Percentiles rank a stretch among this genome's conserved stretches.
phyloP scores from a whole-genome alignment of 2,888 invertebrate species.

The Liodrosophila aerea region DNA sequence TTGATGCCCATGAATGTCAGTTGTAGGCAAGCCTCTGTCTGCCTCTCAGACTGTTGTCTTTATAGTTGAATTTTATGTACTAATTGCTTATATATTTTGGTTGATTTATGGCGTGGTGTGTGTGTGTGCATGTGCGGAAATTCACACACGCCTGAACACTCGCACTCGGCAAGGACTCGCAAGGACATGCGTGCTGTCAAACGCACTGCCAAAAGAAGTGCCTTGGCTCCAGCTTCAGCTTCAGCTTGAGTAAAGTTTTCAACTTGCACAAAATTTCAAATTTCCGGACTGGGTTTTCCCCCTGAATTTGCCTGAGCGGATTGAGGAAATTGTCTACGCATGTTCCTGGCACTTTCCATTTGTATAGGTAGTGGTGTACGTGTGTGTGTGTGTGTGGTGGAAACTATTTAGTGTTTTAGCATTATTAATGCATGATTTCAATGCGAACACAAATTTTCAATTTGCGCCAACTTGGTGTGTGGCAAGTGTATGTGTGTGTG shows the following conservation, averaged over 20 bases:
- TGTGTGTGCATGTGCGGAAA: constrained; percentile 66
- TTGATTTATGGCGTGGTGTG: constrained; percentile 33
- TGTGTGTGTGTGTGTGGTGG: constrained; percentile 23
- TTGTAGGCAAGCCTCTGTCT: constrained; percentile 1
- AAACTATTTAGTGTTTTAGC: constrained; percentile 66
- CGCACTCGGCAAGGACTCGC: constrained; percentile 14
- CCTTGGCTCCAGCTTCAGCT: too few species aligned
- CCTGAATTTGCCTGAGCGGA: constrained; percentile 23
- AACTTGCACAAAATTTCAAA: constrained; percentile 69
- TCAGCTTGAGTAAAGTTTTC: constrained; percentile 19
- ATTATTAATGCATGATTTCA: constrained; percentile 73
- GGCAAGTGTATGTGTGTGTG: too few species aligned
- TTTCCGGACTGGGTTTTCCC: constrained; percentile 55
- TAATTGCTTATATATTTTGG: constrained; percentile 59
- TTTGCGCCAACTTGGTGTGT: constrained; percentile 50
- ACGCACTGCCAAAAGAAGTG: constrained; percentile 47
- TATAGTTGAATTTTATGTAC: constrained; percentile 47
- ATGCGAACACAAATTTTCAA: constrained; percentile 69
- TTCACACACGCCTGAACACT: constrained; percentile 73
- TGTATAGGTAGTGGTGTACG: constrained; percentile 18
- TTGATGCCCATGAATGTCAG: constrained; percentile 50
- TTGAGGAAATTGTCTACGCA: constrained; percentile 73
- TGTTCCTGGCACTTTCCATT: constrained; percentile 62
- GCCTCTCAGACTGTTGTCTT: constrained; percentile 3
- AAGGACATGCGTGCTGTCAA: constrained; percentile 60